Evolutionary conservation across 2,113 vertebrate species (phyloP), one percentile per base, ranked within the genome.

Genomic region (Ceuthmochares aereus): DNA sequence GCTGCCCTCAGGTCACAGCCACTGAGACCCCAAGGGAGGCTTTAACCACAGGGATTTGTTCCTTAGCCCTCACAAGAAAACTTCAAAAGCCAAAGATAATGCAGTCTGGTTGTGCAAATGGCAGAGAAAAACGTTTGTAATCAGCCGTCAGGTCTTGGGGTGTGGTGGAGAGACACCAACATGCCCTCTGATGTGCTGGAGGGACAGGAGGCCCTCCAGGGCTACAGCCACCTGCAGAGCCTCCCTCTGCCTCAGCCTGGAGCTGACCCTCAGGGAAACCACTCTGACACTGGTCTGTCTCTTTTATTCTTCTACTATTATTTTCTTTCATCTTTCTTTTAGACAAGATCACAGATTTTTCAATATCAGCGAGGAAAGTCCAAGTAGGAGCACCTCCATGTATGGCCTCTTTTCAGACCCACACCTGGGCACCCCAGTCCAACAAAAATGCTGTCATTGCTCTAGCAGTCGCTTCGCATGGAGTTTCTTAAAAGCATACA

Each of bases 401-500:
- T 1, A 8, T 1, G 32, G 36, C 16, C n/a, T 26, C 14, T 2
- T 32, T 29, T 18, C 21, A 18, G 52, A 12, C 3, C 2, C 17
- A 7, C 14, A 3, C 3, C 3, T 0, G 1, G 4, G 37, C 14
- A 4, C 25, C 32, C 47, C 10, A n/a, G 2, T 14, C 9, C 5
- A 13, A 21, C 47, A 34, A 6, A 14, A 42, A 7, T 2, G 43
- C 60, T 42, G 3, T 14, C 32, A 4, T 20, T 6, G 4, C 36
- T 23, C 27, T 1, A 6, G n/a, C 40, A 15, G 3, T 12, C 6
- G 2, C 25, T 84, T 49, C 10, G 25, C 36, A 37, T 8, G 26
- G 17, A 40, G 19, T 14, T 9, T 22, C 43, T 27, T 7, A 49
- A 30, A 72, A 19, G 4, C 0, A 10, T 4, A 7, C 4, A 1